phyloP scores from a whole-genome alignment of 1,140 invertebrate genomes.

The Coptotermes formosanus region DNA sequence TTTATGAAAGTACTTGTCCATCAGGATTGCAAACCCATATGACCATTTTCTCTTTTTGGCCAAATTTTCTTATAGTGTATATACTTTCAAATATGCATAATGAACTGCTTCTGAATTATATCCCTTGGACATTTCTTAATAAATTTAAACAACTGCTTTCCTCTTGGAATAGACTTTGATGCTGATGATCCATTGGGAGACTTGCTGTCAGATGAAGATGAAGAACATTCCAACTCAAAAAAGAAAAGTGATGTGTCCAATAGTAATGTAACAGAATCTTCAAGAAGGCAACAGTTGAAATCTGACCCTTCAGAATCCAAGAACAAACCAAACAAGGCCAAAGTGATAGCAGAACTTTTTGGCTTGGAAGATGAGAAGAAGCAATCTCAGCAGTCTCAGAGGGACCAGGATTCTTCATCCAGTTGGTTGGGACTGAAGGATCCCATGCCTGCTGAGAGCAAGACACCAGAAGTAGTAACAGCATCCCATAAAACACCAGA shows the following conservation, averaged over 20 bases:
- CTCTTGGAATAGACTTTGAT: conserved; percentile 17
- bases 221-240: background rate
- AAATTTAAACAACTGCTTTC: too few species aligned
- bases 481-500: background rate
- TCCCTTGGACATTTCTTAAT: too few species aligned
- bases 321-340: background rate
- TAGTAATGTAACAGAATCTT: background rate
- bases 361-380: background rate
- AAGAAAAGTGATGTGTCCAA: background rate
- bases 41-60: too few species aligned
- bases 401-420: background rate
- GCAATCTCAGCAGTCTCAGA: background rate
- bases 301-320: background rate
- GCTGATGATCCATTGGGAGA: conserved; percentile 20
- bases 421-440: background rate
- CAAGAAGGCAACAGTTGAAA: background rate
- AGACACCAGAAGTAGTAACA: background rate
- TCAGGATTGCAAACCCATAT: too few species aligned
- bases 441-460: background rate
- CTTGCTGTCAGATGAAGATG: conserved; percentile 7
- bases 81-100: too few species aligned
- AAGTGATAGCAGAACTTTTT: background rate
- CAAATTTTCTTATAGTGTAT: too few species aligned
- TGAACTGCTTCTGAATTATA: too few species aligned
- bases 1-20: too few species aligned